These are phyloP conservation scores for Gobio gobio DNA, from an alignment of 2,113 vertebrate species.

Conservation along the genomic window DNA sequence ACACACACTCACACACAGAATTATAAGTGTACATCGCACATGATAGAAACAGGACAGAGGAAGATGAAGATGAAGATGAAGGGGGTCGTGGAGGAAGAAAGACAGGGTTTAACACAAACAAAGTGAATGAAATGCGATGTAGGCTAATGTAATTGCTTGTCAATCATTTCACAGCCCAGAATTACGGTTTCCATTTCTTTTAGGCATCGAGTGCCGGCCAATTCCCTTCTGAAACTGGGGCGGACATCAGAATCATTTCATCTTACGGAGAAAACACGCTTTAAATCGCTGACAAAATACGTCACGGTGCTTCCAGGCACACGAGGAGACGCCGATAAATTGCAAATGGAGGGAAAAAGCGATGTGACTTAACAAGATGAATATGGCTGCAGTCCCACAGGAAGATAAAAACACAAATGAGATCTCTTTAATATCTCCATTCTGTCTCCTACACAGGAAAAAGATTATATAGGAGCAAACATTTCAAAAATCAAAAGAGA, in stretches of 20 bases:
- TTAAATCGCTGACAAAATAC: constrained; percentile 28
- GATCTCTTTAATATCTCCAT: not conserved
- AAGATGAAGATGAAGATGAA: constrained; percentile 24
- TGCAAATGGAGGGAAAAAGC: not conserved
- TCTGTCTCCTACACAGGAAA: not conserved
- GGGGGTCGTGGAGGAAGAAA: not conserved
- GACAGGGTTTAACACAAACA: constrained; percentile 32
- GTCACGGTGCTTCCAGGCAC: not conserved
- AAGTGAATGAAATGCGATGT: constrained; percentile 73
- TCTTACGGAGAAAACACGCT: constrained; percentile 49
- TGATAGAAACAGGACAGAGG: constrained; percentile 66
- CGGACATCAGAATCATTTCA: constrained; percentile 39
- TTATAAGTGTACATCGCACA: constrained; percentile 71
- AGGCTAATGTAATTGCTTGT: constrained; percentile 73
- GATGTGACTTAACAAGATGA: constrained; percentile 1
- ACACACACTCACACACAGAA: constrained; percentile 50
- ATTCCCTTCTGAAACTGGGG: constrained; percentile 42
- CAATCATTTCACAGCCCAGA: constrained; percentile 65
- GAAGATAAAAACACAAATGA: not conserved
- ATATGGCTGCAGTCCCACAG: not conserved
- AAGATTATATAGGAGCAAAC: not conserved
- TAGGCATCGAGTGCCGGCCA: not conserved
- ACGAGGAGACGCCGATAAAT: not conserved
- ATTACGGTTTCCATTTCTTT: constrained; percentile 53
- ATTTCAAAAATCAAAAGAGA: no score